Evolutionary conservation across 1,140 invertebrate genomes (phyloP).

Genomic region (Stegodyphus mimosarum): DNA sequence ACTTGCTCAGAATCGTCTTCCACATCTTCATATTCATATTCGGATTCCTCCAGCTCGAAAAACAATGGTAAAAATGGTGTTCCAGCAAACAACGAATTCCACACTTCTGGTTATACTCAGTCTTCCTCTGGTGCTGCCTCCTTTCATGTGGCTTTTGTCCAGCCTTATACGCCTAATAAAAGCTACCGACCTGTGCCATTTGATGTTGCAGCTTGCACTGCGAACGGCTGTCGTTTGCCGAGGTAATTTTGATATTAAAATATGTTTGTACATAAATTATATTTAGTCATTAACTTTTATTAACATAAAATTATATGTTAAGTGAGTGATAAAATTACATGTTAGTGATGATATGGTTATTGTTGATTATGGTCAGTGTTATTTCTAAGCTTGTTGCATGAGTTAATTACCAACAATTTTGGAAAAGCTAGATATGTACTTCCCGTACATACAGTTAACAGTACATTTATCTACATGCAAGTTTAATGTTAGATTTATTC

Average conservation of each 20-base stretch:
- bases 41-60: constrained; percentile 29
- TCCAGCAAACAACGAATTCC: constrained; percentile 45
- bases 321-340: too few species aligned
- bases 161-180: constrained; percentile 63
- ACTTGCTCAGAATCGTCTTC: constrained; percentile 33
- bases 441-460: too few species aligned
- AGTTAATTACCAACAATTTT: too few species aligned
- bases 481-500: too few species aligned
- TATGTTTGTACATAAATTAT: too few species aligned
- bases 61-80: constrained; percentile 14
- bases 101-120: not conserved
- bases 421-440: too few species aligned
- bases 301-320: too few species aligned
- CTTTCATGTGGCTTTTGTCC: constrained; percentile 36
- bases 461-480: too few species aligned
- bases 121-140: not conserved
- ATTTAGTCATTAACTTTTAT: too few species aligned
- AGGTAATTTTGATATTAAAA: constrained; percentile 17
- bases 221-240: constrained; percentile 3
- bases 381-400: too few species aligned
- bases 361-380: too few species aligned
- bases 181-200: constrained; percentile 63
- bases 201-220: not conserved
- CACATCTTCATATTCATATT: constrained; percentile 43
- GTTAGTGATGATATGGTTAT: too few species aligned